Percentiles rank a stretch among this genome's conserved stretches.
These are phyloP conservation scores for Carabus problematicus DNA, from an alignment of 2,888 invertebrate species.

Conservation along the genomic window DNA sequence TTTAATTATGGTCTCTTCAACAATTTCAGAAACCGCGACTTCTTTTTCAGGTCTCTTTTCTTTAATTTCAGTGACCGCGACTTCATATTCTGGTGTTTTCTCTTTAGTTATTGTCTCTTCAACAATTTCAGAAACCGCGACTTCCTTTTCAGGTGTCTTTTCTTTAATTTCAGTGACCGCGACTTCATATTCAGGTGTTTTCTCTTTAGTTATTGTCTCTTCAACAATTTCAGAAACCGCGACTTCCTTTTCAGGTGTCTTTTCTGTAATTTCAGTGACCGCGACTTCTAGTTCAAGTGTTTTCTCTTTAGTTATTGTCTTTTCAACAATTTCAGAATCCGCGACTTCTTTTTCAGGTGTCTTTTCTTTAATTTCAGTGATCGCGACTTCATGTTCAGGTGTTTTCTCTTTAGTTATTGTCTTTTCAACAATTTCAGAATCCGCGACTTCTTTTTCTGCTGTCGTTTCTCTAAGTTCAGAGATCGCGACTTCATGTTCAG, in stretches of 20 bases:
- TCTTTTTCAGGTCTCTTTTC: constrained; percentile 16
- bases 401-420: constrained; percentile 7
- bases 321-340: no score
- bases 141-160: no score
- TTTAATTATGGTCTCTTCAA: no score
- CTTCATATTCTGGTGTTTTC: constrained; percentile 43
- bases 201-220: constrained; percentile 20
- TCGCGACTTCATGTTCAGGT: constrained; percentile 13
- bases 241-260: constrained; percentile 11
- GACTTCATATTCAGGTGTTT: constrained; percentile 45
- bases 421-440: constrained; percentile 20
- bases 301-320: no score
- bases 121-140: no score
- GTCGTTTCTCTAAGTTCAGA: constrained; percentile 9
- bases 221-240: constrained; percentile 10
- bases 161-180: no score
- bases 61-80: constrained; percentile 41
- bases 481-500: neutral
- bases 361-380: neutral
- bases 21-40: no score
- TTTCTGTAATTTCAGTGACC: constrained; percentile 19
- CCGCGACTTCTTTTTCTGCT: constrained; percentile 20
- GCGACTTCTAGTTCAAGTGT: constrained; percentile 22
- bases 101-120: no score
- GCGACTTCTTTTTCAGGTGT: constrained; percentile 15